Evolutionary conservation across 2,113 vertebrate genomes (phyloP).

Genomic region (Trochalopteron elliotii): DNA sequence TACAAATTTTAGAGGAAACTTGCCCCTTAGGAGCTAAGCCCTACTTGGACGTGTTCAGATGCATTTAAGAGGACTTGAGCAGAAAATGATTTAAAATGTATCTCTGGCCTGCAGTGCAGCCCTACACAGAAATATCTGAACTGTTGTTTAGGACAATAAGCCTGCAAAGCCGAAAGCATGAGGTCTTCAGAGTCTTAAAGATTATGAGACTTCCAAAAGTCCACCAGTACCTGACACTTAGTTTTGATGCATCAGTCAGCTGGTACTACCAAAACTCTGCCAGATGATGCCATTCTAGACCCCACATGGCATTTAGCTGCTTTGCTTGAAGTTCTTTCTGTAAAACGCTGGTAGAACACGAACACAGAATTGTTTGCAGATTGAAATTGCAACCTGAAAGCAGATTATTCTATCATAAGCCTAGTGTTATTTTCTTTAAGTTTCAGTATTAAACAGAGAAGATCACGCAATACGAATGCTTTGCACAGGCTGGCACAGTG

Average conservation of each 20-base stretch:
- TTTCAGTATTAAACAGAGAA: neutral
- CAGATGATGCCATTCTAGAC: neutral
- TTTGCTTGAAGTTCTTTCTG: neutral
- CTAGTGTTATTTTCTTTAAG: neutral
- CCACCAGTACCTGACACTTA: no score
- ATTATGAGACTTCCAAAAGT: neutral
- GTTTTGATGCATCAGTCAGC: neutral
- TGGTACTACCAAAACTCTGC: neutral
- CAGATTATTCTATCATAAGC: neutral
- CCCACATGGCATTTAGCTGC: neutral
- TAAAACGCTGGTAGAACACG: rapidly evolving
- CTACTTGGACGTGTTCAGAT: neutral
- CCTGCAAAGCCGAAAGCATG: neutral
- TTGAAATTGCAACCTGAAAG: neutral
- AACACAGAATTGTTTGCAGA: neutral
- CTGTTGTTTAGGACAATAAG: neutral
- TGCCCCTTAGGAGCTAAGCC: neutral
- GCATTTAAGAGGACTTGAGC: neutral
- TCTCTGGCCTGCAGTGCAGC: neutral
- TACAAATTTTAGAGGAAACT: neutral
- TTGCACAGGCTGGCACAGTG: rapidly evolving
- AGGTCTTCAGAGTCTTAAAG: neutral
- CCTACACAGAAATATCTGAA: neutral
- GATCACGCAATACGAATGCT: rapidly evolving
- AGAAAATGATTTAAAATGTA: neutral